These are phyloP conservation scores for Amitus sp. DNA, from an alignment of 2,888 invertebrate species.

Conservation along the genomic window DNA sequence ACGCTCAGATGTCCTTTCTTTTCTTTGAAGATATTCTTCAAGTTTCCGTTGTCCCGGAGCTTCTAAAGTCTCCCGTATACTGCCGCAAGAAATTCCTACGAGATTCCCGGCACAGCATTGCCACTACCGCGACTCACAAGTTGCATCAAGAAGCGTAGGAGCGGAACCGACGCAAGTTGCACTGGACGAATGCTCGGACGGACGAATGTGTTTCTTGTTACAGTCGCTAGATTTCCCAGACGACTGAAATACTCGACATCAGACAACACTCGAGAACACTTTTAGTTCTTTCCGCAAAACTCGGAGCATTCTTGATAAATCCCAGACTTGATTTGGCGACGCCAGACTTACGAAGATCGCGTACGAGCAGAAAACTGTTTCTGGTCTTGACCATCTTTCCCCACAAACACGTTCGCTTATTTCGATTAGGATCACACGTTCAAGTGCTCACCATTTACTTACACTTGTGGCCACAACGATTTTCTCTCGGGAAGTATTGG, in stretches of 20 bases:
- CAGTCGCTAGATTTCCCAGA: constrained; percentile 38
- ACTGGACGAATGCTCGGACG: constrained; percentile 19
- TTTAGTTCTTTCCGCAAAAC: constrained; percentile 19
- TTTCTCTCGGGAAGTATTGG: too few species aligned
- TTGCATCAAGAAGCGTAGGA: constrained; percentile 16
- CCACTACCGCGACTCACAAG: constrained; percentile 20
- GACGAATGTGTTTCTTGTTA: constrained; percentile 35
- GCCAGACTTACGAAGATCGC: background rate
- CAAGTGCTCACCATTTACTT: too few species aligned
- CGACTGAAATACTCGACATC: constrained; percentile 19
- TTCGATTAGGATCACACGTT: too few species aligned
- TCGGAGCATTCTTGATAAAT: constrained; percentile 20
- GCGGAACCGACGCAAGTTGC: constrained; percentile 19
- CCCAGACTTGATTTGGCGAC: constrained; percentile 8
- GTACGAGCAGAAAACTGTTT: background rate
- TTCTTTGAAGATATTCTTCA: constrained; percentile 7
- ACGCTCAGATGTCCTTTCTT: constrained; percentile 28
- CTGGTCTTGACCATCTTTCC: too few species aligned
- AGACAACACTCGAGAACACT: constrained; percentile 19
- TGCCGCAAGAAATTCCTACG: constrained; percentile 28
- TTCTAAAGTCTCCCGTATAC: constrained; percentile 21
- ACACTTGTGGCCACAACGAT: too few species aligned
- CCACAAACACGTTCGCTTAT: too few species aligned
- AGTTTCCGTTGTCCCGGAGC: constrained; percentile 25
- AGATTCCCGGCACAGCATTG: constrained; percentile 11